Base-by-base conservation (phyloP, 2,113 vertebrate species). In the Anser brachyrhynchus region DNA sequence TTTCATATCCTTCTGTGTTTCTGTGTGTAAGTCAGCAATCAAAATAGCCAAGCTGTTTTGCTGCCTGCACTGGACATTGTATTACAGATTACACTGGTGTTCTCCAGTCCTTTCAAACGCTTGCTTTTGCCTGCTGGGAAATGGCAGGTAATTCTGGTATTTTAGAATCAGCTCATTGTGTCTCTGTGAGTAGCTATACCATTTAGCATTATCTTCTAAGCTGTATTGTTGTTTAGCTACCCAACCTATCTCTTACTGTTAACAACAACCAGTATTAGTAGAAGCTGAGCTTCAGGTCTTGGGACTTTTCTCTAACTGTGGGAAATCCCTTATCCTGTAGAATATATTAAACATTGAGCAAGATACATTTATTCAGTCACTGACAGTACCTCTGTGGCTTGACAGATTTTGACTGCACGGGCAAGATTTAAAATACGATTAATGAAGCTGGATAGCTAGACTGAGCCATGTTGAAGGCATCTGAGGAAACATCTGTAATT, bases 301-400 rank as follows among this genome's bases (percentile, higher is more conserved):
- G 5, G 35, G 19, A 6, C 5, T 46, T 59, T 65, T 72, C 39
- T 31, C 4, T 11, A 54, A 28, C 2, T 0, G 3, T 39, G 28
- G 26, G 39, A 57, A 74, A 86, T 73, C 44, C 28, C 28, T 64
- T 73, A 57, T 43, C 55, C 64, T 39, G 18, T 3, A 51, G 35
- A 71, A 87, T 23, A 41, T 23, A 57, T 5, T 54, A 26, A 92
- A 66, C 37, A 51, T 35, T 51, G 35, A 90, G 51, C 29, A 62
- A 28, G 41, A 51, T 41, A 41, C 10, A 19, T 41, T 66, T 90
- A 84, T 46, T 74, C 31, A n/a, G 28, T 37, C 64, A 26, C 15
- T 62, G 41, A 65, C 19, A 74, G 9, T 13, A 51, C 22, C 26
- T 87, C 35, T 78, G 57, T 58, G n/a, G 20, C 79, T 82, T 73